Base-by-base conservation (phyloP, 2,113 vertebrate genomes). In the Sigmodon hispidus region DNA sequence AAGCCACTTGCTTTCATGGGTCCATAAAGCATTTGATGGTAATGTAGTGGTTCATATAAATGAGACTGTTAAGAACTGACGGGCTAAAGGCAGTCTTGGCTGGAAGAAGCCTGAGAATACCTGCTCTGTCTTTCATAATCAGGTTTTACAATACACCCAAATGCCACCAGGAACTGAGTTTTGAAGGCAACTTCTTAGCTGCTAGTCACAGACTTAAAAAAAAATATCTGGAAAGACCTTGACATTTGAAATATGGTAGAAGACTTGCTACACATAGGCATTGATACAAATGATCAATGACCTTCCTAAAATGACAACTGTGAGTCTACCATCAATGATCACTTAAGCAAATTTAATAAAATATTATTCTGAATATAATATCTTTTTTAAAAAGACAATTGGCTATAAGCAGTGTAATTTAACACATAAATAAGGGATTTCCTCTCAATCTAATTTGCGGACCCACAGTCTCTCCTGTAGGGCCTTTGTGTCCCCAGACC, bases 231-330 rank as follows among this genome's bases (percentile, higher is more conserved):
- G 73, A 94, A 98, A 96, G 89, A 73, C 83, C 81, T 95, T 97
- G 96, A 96, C 96, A 97, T 98, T 98, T 97, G 34, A 95, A 97
- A 96, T 91, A 91, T 97, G 94, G 76, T 96, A 96, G 95, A 94
- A 94, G 91, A 83, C 81, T 0, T 45, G 94, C 3, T 45, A 96
- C 80, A 94, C 45, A 63, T 29, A 90, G 73, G 76, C 70, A 94
- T 52, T 16, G 5, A 94, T 92, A 95, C 81, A 65, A 76, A 89
- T 73, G 94, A 96, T 90, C 94, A 84, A 76, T 94, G 89, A 76
- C 95, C 97, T 97, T 94, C 12, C 0, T 61, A 59, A 96, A 61
- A 87, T 65, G 70, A 81, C 84, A 92, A 96, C 80, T 72, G 10
- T 93, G 45, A 76, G 88, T 84, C 8, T 77, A 7, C 75, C 95